Conservation (phyloP, 2,113 vertebrate species). For the Helogale parvula region DNA sequence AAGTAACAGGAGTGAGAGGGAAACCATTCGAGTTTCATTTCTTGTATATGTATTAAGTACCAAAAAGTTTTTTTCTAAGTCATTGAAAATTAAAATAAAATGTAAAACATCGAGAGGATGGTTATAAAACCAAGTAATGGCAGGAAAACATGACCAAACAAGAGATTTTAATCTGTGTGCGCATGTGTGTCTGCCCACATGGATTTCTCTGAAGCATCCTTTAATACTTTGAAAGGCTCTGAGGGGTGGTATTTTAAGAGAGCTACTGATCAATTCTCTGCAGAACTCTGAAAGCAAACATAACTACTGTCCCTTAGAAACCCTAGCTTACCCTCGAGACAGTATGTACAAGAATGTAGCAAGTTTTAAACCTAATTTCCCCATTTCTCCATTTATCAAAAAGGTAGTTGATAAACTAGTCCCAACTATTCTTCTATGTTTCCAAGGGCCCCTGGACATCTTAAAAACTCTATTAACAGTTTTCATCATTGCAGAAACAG, state of each 20-base stretch:
- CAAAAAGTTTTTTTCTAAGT: not conserved
- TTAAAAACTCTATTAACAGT: not conserved
- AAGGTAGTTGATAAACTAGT: not conserved
- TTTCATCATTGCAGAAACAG: not conserved
- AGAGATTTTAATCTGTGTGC: not conserved
- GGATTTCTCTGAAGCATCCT: not conserved
- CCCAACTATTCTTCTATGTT: not conserved
- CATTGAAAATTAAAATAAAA: not conserved
- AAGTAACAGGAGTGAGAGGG: not conserved
- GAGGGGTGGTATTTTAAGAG: not conserved
- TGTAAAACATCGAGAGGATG: not conserved
- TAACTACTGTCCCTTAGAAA: not conserved
- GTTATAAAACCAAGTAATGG: conserved; percentile 17
- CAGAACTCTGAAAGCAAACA: not conserved
- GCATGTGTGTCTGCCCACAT: not conserved
- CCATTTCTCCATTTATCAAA: not conserved
- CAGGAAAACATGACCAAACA: not conserved
- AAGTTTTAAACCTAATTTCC: not conserved
- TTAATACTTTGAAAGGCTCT: not conserved
- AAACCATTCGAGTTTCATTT: conserved; percentile 36
- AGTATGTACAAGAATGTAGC: not conserved
- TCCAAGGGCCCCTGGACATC: not conserved
- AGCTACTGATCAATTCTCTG: not conserved
- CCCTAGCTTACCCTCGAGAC: not conserved
- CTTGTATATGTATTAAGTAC: not conserved